Percentiles rank a stretch among this genome's conserved stretches.
Evolutionary conservation across 1,140 invertebrate species (phyloP).

Genomic region (Heliconius eleuchia): DNA sequence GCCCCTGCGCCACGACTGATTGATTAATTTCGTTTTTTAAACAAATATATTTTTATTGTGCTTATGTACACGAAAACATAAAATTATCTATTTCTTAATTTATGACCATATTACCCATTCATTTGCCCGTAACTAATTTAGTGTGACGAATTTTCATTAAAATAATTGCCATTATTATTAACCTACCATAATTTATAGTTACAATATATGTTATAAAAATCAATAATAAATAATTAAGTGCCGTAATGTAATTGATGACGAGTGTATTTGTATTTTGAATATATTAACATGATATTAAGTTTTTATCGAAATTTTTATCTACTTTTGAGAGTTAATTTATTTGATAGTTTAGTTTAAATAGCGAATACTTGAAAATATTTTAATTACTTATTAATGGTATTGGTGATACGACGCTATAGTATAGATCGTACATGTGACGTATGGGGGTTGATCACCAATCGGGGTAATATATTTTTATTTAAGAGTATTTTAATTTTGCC

Average conservation of each 20-base stretch:
- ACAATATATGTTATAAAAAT: slow-evolving; percentile 39
- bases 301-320: slow-evolving; percentile 15
- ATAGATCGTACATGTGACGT: too few relatives aligned
- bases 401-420: background rate
- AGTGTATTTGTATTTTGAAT: slow-evolving; percentile 32
- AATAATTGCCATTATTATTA: slow-evolving; percentile 31
- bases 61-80: background rate
- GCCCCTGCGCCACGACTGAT: too few relatives aligned
- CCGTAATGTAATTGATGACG: slow-evolving; percentile 39
- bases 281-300: slow-evolving; percentile 27
- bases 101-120: background rate
- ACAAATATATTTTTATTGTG: too few relatives aligned
- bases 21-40: too few relatives aligned
- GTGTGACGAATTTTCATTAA: slow-evolving; percentile 33
- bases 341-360: slow-evolving; percentile 10
- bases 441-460: too few relatives aligned
- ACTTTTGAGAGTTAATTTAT: slow-evolving; percentile 22
- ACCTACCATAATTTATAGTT: slow-evolving; percentile 32
- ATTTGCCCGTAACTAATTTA: slow-evolving; percentile 10
- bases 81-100: background rate
- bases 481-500: background rate
- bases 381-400: background rate
- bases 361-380: background rate
- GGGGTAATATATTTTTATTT: too few relatives aligned
- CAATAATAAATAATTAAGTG: slow-evolving; percentile 43